A percentile compares a stretch with the other conserved stretches of the same genome.
phyloP scores from a whole-genome alignment of 2,797 vertebrate genomes.

The Tenualosa thibaudeaui region DNA sequence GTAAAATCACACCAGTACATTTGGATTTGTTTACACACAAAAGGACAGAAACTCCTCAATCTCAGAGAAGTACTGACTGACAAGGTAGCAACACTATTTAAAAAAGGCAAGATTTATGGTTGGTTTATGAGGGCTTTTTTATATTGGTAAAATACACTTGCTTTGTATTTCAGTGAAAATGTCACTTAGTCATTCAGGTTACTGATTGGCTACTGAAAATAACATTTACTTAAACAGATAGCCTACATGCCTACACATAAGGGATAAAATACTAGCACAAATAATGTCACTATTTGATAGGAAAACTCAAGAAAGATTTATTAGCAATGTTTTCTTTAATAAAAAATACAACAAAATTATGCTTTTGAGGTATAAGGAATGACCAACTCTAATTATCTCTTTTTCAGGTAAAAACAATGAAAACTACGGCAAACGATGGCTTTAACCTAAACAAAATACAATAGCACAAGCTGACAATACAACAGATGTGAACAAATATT shows the following conservation, averaged over 20 bases:
- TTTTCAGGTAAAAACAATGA: not conserved
- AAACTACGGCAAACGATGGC: not conserved
- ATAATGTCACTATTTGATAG: not conserved
- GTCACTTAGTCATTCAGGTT: not conserved
- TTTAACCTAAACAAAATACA: not conserved
- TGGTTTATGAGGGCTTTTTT: too few relatives aligned
- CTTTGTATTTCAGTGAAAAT: too few relatives aligned
- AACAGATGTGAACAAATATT: not conserved
- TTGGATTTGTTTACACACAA: too few relatives aligned
- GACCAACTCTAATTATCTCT: not conserved
- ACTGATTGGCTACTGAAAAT: not conserved
- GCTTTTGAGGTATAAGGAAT: constrained; percentile 4
- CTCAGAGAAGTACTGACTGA: too few relatives aligned
- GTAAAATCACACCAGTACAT: too few relatives aligned
- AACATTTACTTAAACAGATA: not conserved
- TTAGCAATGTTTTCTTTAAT: not conserved
- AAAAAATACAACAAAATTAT: not conserved
- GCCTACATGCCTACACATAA: not conserved
- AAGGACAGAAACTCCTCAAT: too few relatives aligned
- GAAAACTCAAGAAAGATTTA: not conserved
- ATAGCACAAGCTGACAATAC: not conserved
- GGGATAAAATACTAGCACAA: not conserved
- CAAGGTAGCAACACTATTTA: too few relatives aligned
- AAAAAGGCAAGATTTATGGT: too few relatives aligned
- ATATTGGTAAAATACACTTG: too few relatives aligned